Evolutionary conservation across 2,888 invertebrate genomes (phyloP).

Genomic region (Eristalis tenax): DNA sequence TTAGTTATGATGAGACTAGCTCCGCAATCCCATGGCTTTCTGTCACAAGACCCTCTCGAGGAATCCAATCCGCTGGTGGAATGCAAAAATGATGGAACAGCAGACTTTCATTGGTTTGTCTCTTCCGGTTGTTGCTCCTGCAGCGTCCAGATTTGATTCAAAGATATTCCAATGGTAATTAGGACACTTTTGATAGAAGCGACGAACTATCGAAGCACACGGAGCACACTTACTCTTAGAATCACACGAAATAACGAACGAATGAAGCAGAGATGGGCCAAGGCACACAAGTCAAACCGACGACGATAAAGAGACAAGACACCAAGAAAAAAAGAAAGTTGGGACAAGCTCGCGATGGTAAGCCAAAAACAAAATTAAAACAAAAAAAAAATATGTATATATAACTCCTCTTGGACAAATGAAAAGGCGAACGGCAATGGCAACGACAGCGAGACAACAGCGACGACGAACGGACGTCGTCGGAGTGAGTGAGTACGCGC

Average conservation of each 20-base stretch:
- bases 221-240: not conserved
- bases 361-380: slow-evolving; percentile 27
- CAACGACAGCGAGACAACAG: slow-evolving; percentile 33
- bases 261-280: slow-evolving; percentile 6
- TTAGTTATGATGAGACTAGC: not conserved
- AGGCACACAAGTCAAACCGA: slow-evolving; percentile 23
- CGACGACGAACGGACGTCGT: slow-evolving; percentile 12
- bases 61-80: not conserved
- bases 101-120: not conserved
- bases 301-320: slow-evolving; percentile 3
- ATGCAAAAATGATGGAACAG: not conserved
- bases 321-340: slow-evolving; percentile 55
- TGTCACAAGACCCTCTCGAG: not conserved
- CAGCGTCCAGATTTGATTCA: not conserved
- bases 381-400: slow-evolving; percentile 31
- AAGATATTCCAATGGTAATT: slow-evolving; percentile 54
- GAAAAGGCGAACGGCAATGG: slow-evolving; percentile 49
- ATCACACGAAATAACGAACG: not conserved
- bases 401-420: slow-evolving; percentile 59
- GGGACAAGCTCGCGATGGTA: slow-evolving; percentile 64
- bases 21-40: slow-evolving; percentile 15
- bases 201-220: not conserved
- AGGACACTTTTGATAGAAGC: slow-evolving; percentile 36
- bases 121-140: not conserved
- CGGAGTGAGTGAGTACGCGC: slow-evolving; percentile 62